Conservation (phyloP, 2,797 vertebrate genomes). For the Brachyalestes nurse region DNA sequence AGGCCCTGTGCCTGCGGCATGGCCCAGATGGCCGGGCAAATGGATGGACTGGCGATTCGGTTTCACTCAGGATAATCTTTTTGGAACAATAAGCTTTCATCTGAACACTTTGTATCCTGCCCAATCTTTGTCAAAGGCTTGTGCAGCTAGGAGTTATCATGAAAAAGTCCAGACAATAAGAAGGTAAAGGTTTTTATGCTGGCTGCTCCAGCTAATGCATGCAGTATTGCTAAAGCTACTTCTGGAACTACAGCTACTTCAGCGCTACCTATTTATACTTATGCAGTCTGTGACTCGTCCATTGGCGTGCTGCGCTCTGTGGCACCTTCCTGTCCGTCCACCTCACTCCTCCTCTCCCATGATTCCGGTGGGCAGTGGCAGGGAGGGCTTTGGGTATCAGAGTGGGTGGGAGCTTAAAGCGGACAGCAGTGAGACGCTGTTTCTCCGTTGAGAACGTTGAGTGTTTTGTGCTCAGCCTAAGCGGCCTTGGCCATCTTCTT, state of each 20-base stretch:
- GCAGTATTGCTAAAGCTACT: not conserved
- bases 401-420: conserved; percentile 1
- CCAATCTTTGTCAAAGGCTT: not conserved
- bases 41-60: not conserved
- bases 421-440: not conserved
- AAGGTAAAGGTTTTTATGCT: not conserved
- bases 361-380: not conserved
- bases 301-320: not conserved
- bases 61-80: conserved; percentile 3
- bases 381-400: not conserved
- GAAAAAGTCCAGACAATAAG: not conserved
- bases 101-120: not conserved
- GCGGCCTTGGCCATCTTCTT: not conserved
- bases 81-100: conserved; percentile 4
- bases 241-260: not conserved
- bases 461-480: not conserved
- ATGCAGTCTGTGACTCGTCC: not conserved
- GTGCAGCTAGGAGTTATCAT: not conserved
- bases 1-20: not conserved
- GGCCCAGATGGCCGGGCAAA: not conserved
- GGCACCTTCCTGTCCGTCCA: not conserved
- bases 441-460: not conserved
- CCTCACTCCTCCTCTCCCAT: conserved; percentile 3
- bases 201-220: not conserved
- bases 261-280: not conserved